Conservation (phyloP, 2,888 invertebrate genomes). For the Hoplodrina ambigua region DNA sequence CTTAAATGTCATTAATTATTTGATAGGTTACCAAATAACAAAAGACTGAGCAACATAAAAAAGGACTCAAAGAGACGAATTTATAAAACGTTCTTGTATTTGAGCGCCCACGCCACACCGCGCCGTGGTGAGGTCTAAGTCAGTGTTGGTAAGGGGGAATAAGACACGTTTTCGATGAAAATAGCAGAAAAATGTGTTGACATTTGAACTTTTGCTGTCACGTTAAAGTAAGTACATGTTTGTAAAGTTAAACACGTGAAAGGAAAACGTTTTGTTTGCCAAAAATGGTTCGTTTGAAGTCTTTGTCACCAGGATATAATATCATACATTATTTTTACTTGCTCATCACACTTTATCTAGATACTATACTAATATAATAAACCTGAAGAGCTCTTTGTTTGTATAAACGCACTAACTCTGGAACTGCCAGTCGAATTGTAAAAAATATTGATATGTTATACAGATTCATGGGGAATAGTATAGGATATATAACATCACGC, state of each 20-base stretch:
- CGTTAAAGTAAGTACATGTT: conserved; percentile 31
- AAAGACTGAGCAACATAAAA: conserved; percentile 16
- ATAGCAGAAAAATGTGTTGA: conserved; percentile 35
- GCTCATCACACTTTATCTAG: not conserved
- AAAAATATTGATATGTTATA: too few species aligned
- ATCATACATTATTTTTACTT: not conserved
- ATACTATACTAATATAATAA: too few species aligned
- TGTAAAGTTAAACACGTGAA: conserved; percentile 28
- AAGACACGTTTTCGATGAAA: conserved; percentile 9
- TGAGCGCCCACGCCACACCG: conserved; percentile 13
- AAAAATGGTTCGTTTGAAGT: not conserved
- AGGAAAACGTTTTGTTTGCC: conserved; percentile 39
- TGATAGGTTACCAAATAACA: conserved; percentile 2
- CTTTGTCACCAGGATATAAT: not conserved
- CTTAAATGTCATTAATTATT: conserved; percentile 17
- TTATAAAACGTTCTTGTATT: conserved; percentile 15
- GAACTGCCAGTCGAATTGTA: too few species aligned
- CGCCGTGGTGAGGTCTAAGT: not conserved
- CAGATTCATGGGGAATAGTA: too few species aligned
- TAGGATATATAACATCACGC: too few species aligned
- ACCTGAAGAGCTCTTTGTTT: too few species aligned
- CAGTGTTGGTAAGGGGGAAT: conserved; percentile 15
- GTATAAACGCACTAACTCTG: too few species aligned
- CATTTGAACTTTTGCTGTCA: conserved; percentile 46
- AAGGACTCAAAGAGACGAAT: too few species aligned